Conservation (phyloP, 2,888 invertebrate genomes). For the Anticlea derivata region DNA sequence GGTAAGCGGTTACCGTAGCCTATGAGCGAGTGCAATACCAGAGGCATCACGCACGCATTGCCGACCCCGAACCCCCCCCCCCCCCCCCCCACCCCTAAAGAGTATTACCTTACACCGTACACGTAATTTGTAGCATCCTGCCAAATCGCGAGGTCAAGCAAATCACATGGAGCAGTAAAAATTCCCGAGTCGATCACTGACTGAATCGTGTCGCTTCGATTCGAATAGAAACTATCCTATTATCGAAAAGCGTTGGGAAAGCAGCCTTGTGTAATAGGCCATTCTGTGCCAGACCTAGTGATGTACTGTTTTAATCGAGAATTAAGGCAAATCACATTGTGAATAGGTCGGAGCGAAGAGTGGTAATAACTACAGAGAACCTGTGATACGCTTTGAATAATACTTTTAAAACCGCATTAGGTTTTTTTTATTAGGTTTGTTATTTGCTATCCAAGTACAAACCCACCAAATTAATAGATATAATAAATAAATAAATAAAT, state of each 20-base stretch:
- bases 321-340: constrained; percentile 38
- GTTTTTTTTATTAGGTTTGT: too few species aligned
- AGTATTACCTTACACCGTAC: neutral
- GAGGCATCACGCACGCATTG: too few species aligned
- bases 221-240: constrained; percentile 41
- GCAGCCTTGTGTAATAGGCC: constrained; percentile 44
- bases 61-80: too few species aligned
- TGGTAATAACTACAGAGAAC: neutral
- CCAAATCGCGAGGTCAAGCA: constrained; percentile 37
- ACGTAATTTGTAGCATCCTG: constrained; percentile 16
- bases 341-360: constrained; percentile 23
- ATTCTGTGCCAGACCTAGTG: constrained; percentile 37
- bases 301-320: constrained; percentile 40
- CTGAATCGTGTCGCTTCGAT: constrained; percentile 38
- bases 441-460: too few species aligned
- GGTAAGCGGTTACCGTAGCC: too few species aligned
- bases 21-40: too few species aligned
- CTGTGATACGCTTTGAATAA: too few species aligned
- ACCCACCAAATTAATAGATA: too few species aligned
- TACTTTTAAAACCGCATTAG: too few species aligned
- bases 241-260: constrained; percentile 43
- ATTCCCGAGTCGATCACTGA: constrained; percentile 66
- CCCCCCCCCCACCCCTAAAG: too few species aligned
- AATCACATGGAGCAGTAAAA: constrained; percentile 58
- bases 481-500: too few species aligned